Conservation (phyloP, 2,888 invertebrate genomes). For the Stenoptilia bipunctidactyla region DNA sequence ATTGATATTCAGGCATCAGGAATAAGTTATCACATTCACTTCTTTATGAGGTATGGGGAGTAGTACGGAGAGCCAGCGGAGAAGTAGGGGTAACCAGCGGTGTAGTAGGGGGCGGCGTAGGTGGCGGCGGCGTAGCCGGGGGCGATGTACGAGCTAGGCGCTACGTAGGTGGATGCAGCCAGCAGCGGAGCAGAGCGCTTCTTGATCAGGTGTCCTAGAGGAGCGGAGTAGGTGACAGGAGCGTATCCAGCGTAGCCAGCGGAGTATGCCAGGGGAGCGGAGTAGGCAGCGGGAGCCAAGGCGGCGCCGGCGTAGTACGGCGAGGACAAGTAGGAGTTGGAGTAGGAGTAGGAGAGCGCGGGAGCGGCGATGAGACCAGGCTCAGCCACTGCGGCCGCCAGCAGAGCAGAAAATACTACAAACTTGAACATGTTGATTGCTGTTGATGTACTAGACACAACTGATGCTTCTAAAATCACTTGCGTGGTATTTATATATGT, state of each 20-base stretch:
- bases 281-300: constrained; percentile 15
- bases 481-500: too few species aligned
- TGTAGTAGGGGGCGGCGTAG: constrained; percentile 9
- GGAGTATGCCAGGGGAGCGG: constrained; percentile 35
- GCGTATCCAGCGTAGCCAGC: constrained; percentile 24
- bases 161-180: constrained; percentile 5
- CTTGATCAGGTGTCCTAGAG: constrained; percentile 28
- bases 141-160: not conserved
- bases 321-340: constrained; percentile 26
- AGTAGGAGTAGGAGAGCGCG: constrained; percentile 36
- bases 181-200: constrained; percentile 41
- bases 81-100: not conserved
- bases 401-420: constrained; percentile 75
- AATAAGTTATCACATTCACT: too few species aligned
- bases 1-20: too few species aligned
- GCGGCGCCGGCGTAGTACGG: constrained; percentile 14
- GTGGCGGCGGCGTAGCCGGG: constrained; percentile 7
- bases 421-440: constrained; percentile 73
- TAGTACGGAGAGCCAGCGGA: constrained; percentile 5
- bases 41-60: constrained; percentile 3
- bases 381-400: constrained; percentile 38
- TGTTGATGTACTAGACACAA: constrained; percentile 28
- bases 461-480: not conserved
- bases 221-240: constrained; percentile 25
- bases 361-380: constrained; percentile 22